Base-by-base conservation (phyloP, 2,797 vertebrate genomes). In the Crenuchus spilurus region DNA sequence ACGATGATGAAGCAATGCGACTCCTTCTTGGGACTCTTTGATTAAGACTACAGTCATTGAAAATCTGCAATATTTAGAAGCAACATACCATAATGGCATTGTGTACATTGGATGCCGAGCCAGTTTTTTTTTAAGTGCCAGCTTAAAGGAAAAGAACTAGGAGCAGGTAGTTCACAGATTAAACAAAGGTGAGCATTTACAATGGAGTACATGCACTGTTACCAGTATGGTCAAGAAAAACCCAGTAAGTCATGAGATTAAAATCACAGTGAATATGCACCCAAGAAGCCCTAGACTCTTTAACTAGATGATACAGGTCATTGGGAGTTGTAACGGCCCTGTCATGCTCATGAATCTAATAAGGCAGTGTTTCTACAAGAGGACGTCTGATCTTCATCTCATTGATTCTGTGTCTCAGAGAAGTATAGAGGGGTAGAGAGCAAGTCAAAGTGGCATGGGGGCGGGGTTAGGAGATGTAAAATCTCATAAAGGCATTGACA, bases 251-350 rank as follows among this genome's bases (percentile, higher is more conserved):
- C 35, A 79, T 77, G 74, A 79, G 68, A 80, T 83, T 79, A 74
- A 78, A 84, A 83, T 87, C 86, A 87, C 86, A 87, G 84, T 86
- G 84, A 85, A 83, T 81, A 80, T 84, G 72, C 73, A 80, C 69
- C 77, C 67, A 69, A 72, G 71, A 74, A 83, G 70, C 73, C 73
- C 62, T 70, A 63, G 57, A 41, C 76, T 77, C 67, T 68, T 37
- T 20, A 71, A 57, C 66, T 71, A 70, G 46, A 78, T 67, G 66
- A 76, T 60, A 72, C 62, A 63, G 68, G 74, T 74, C 52, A 65
- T 22, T 67, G 73, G 67, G 49, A 55, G 79, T 18, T 31, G 58
- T 37, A 70, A 69, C 70, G 75, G 72, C 67, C 69, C 67, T 9
- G 60, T 73, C 76, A 82, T 77, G 79, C 72, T 84, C 80, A 70